Base-by-base conservation (phyloP, 2,888 invertebrate genomes). In the Tipula lateralis region DNA sequence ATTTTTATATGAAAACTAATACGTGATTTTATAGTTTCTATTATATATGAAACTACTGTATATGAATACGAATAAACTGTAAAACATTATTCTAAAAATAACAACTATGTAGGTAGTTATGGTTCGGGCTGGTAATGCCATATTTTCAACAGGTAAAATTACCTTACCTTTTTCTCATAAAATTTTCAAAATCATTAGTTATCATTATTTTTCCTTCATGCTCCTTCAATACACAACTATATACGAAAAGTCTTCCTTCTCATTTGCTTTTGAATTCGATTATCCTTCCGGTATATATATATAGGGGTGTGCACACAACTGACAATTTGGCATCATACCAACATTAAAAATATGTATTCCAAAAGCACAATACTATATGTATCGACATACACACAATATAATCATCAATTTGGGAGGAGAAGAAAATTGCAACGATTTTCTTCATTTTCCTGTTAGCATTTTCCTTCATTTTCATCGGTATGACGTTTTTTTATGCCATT, bases 131-230 rank as follows among this genome's bases (percentile, higher is more conserved):
- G 44, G 16, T 50, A 36, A 6, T 36, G 44, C 44, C 19, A 50
- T 6, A 50, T 50, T 50, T 50, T 50, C 44, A 50, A 50, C 44
- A 50, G 44, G 44, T 50, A 50, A 50, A 50, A 50, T 50, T 50
- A 50, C 44, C 44, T 50, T 16, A 50, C 44, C 44, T 50, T 6
- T 50, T 50, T 50, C 44, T 50, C 44, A 50, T 50, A 16, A 50
- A 50, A 50, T 50, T 50, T 50, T 50, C 44, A 50, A 50, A 44
- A 50, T n/a, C 44, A 50, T 50, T 50, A 50, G n/a, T 50, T 50
- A 50, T 16, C 44, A 50, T 50, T 50, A 50, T 50, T 44, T 44
- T 44, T 16, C 12, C 39, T 39, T 1, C 39, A 39, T 39, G 12
- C n/a, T 44, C 39, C 3, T 44, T 44, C 39, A 44, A 32, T 4